Base-by-base conservation (phyloP, 2,888 invertebrate genomes). In the Mechanitis messenoides region DNA sequence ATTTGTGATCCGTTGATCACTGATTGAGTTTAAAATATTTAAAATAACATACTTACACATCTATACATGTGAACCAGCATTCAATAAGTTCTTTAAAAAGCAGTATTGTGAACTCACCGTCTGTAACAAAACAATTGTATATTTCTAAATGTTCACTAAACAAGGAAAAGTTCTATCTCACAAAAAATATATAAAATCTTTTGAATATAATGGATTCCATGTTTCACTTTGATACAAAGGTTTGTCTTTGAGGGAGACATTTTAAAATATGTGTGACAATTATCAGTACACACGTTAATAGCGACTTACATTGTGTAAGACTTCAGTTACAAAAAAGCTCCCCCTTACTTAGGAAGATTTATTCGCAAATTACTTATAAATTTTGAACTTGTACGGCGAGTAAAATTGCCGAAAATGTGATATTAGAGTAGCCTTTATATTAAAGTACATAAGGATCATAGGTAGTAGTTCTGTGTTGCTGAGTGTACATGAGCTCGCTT, bases 201-300 rank as follows among this genome's bases (percentile, higher is more conserved):
- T 76, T 76, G 74, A 72, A 71, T 76, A 77, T 77, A 81, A 83
- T 76, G 60, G 63, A 59, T 68, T 72, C 71, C 70, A 69, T 66
- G 60, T 70, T 72, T 76, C 74, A 74, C 72, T 74, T 74, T 76
- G 72, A 74, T 66, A 69, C 65, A 71, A 70, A 63, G 66, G 65
- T 61, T 62, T 55, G 58, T 63, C 74, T 78, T 79, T 74, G 73
- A 78, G 74, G 76, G 75, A 75, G 78, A 80, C 79, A 77, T 85
- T 86, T 77, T 87, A 85, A 89, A 88, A 88, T 90, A 90, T 87
- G 89, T 89, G 90, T 84, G 90, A 90, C 90, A 91, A 91, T 91
- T 91, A 90, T 89, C 88, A 77, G 83, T 84, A 90, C 89, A 90
- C 76, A 85, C 85, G 84, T 85, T 89, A 89, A 90, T 90, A 87